These are phyloP conservation scores for Calephelis nemesis DNA, from an alignment of 1,140 invertebrate species.

Conservation along the genomic window DNA sequence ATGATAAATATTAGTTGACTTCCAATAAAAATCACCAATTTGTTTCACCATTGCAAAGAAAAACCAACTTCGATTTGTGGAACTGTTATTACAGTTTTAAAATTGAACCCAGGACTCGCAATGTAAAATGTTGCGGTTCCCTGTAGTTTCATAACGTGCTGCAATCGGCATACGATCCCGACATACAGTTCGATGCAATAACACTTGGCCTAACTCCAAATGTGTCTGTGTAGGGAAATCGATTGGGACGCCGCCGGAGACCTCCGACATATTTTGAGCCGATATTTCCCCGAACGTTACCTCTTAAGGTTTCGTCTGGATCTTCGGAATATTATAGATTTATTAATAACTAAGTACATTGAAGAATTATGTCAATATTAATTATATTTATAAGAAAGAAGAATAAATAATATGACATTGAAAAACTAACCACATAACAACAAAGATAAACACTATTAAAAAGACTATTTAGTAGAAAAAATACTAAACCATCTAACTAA, in stretches of 20 bases:
- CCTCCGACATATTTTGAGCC: neutral
- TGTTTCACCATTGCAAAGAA: too few relatives aligned
- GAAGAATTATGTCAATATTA: too few relatives aligned
- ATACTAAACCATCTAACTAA: too few relatives aligned
- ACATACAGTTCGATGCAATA: constrained; percentile 50
- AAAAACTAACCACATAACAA: too few relatives aligned
- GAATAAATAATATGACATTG: too few relatives aligned
- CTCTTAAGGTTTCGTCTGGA: neutral
- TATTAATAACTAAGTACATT: too few relatives aligned
- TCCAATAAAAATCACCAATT: too few relatives aligned
- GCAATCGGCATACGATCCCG: constrained; percentile 40
- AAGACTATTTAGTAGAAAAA: too few relatives aligned
- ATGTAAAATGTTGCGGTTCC: constrained; percentile 23
- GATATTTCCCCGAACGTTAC: neutral
- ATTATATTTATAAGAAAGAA: too few relatives aligned
- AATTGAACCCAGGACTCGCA: constrained; percentile 18
- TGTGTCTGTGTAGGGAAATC: constrained; percentile 59
- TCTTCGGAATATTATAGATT: neutral
- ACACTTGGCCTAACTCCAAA: constrained; percentile 59
- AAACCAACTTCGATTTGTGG: neutral
- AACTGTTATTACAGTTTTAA: constrained; percentile 16
- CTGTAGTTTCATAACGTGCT: constrained; percentile 32
- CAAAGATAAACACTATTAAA: too few relatives aligned
- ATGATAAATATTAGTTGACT: too few relatives aligned
- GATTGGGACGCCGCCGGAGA: constrained; percentile 36